Conservation (phyloP, 2,797 vertebrate genomes). For the Euphonia xanthogaster region DNA sequence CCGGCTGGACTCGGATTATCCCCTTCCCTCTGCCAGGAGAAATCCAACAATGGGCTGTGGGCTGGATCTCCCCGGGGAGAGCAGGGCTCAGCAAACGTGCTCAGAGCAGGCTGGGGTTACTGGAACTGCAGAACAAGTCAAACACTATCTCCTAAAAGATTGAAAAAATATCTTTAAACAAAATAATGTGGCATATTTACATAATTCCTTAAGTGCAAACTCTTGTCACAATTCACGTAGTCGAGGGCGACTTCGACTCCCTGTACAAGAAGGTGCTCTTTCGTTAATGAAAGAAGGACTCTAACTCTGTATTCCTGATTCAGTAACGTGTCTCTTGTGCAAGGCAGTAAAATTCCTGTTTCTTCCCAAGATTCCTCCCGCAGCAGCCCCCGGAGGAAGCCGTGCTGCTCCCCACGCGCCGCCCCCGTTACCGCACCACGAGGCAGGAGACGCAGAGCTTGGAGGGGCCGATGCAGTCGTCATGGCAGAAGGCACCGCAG, state of each 20-base stretch:
- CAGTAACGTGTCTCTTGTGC: constrained; percentile 64
- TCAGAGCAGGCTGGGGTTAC: constrained; percentile 28
- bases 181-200: constrained; percentile 88
- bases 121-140: constrained; percentile 50
- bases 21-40: not conserved
- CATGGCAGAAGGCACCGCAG: constrained; percentile 97
- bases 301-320: constrained; percentile 72
- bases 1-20: not conserved
- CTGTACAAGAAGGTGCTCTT: constrained; percentile 84
- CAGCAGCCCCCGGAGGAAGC: not conserved
- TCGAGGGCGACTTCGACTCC: constrained; percentile 69
- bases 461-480: constrained; percentile 97
- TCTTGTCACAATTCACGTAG: constrained; percentile 82
- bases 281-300: constrained; percentile 63
- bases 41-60: not conserved
- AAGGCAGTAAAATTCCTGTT: constrained; percentile 65
- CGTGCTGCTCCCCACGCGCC: not conserved
- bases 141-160: constrained; percentile 67
- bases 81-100: constrained; percentile 12
- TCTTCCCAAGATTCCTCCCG: constrained; percentile 37
- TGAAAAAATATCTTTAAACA: constrained; percentile 80
- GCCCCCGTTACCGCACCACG: constrained; percentile 86
- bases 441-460: constrained; percentile 97
- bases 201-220: constrained; percentile 88
- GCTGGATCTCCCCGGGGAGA: not conserved